These are phyloP conservation scores for Pegoplata infirma DNA, from an alignment of 2,888 invertebrate species.

Conservation along the genomic window DNA sequence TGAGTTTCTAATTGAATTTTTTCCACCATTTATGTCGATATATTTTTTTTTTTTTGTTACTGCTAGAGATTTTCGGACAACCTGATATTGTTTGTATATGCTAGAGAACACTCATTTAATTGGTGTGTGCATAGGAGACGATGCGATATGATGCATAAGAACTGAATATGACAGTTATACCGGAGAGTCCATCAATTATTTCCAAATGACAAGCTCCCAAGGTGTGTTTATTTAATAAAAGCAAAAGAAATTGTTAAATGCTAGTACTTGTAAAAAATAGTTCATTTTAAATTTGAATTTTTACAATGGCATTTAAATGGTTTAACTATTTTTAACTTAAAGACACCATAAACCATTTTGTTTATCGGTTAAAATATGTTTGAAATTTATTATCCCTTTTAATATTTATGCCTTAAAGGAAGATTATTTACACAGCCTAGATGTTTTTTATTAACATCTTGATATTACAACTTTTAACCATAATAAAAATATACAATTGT, in stretches of 20 bases:
- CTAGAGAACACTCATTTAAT: conserved; percentile 56
- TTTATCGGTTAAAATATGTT: conserved; percentile 39
- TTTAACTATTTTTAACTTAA: neutral
- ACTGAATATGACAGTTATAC: conserved; percentile 56
- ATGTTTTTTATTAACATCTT: conserved; percentile 14
- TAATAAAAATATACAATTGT: neutral
- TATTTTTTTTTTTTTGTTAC: neutral
- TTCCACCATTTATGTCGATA: conserved; percentile 50
- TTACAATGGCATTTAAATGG: neutral
- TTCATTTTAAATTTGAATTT: neutral
- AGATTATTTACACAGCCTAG: conserved; percentile 39
- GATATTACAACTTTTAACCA: conserved; percentile 5
- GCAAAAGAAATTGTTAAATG: neutral
- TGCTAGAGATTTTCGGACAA: conserved; percentile 22
- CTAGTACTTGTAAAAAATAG: too few relatives aligned
- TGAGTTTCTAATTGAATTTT: conserved; percentile 63
- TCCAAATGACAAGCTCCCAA: conserved; percentile 52
- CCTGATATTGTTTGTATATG: conserved; percentile 37
- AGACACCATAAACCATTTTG: conserved; percentile 33
- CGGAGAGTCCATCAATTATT: conserved; percentile 54
- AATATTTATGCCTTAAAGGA: conserved; percentile 40
- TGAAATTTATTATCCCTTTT: conserved; percentile 47
- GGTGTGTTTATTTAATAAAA: conserved; percentile 35
- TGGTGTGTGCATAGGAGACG: conserved; percentile 58
- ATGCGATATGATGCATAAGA: conserved; percentile 24